Evolutionary conservation across 2,797 vertebrate species (phyloP), one percentile per base, ranked within the genome.

Genomic region (Dendrocincla fuliginosa): DNA sequence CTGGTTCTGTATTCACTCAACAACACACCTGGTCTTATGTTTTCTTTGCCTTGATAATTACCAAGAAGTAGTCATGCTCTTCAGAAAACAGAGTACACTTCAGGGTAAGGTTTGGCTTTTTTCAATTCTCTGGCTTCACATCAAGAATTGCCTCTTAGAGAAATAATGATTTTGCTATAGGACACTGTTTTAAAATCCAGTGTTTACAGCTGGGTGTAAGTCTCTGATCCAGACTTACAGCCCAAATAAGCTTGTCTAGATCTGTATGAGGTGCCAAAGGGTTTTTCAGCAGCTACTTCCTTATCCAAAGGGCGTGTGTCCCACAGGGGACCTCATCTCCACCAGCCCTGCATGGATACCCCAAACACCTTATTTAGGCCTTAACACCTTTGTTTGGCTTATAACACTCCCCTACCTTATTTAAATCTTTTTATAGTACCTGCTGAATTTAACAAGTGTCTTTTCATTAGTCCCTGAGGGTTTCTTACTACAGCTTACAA

Each of bases 401-500:
- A 2, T 13, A 53, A 37, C 0, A 0, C 4, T 42, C 7, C 32
- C 16, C 27, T 57, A 8, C 10, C 3, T 76, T 32, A 53, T 46
- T 73, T 42, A 50, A 56, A 19, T 27, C 18, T 63, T 44, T 9
- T 84, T 53, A 33, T 5, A 60, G 10, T 35, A 14, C 6, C 22
- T 76, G 17, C 4, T 73, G 55, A 53, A 76, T 69, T 76, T 73
- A 89, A 0, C 33, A 46, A 46, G 9, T 52, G 6, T 25, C 9
- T 61, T 81, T 61, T 61, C 28, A 28, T 23, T 79, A 35, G 13
- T 44, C 8, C 6, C 3, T 30, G 3, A 47, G 12, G 5, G 16
- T 57, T 87, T 91, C 55, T 74, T 41, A 10, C 14, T 14, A 15
- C 27, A 47, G 22, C 2, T 84, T n/a, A 28, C 22, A 50, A 23